Evolutionary conservation across 2,888 invertebrate genomes (phyloP).

Genomic region (Poecilus cupreus): DNA sequence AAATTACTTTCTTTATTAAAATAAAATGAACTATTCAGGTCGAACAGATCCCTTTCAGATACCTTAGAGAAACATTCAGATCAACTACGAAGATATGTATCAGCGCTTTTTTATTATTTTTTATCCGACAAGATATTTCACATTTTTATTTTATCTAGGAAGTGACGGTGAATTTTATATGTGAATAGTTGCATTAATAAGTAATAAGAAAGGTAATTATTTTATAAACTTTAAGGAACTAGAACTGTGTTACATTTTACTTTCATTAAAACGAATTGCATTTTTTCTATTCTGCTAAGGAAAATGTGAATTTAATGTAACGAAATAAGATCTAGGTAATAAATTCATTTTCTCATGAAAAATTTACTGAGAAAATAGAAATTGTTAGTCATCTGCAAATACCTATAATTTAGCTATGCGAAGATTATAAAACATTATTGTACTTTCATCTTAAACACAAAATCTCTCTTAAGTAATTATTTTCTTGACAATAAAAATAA

Average conservation of each 20-base stretch:
- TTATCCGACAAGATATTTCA: no score
- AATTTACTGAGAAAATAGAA: no score
- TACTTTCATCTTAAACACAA: not conserved
- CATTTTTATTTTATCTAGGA: not conserved
- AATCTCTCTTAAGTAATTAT: not conserved
- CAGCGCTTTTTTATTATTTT: not conserved
- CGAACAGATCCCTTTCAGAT: no score
- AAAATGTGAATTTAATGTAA: not conserved
- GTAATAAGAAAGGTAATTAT: conserved; percentile 16
- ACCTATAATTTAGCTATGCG: not conserved
- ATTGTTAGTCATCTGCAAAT: not conserved
- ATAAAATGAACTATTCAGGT: no score
- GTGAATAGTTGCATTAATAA: not conserved
- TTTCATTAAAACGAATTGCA: not conserved
- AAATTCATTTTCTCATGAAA: not conserved
- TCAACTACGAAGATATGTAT: no score
- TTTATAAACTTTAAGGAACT: conserved; percentile 19
- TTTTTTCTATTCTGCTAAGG: not conserved
- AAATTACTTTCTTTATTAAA: no score
- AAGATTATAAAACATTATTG: not conserved
- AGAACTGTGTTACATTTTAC: not conserved
- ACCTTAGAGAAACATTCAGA: no score
- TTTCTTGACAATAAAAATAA: not conserved
- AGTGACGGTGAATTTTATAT: conserved; percentile 1
- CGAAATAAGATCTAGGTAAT: no score